Evolutionary conservation across 1,140 invertebrate genomes (phyloP).

Genomic region (Bicyclus anynana): DNA sequence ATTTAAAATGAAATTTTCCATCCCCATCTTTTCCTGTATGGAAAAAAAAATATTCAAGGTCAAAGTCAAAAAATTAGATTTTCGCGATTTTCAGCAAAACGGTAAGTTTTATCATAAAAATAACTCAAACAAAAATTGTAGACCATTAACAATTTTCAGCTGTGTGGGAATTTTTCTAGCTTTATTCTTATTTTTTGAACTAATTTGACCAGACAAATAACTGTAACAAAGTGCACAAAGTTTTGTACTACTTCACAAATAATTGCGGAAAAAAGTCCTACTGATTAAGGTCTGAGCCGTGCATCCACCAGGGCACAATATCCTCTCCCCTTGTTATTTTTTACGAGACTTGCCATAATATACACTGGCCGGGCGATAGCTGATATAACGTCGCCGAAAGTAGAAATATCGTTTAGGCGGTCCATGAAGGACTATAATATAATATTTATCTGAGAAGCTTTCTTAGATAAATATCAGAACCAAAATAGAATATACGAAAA

Average conservation of each 20-base stretch:
- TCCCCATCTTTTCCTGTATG: too few relatives aligned
- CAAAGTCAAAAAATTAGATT: too few relatives aligned
- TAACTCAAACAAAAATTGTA: too few relatives aligned
- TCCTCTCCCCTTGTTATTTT: constrained; percentile 23
- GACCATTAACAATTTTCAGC: too few relatives aligned
- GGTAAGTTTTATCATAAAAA: too few relatives aligned
- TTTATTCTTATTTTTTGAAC: too few relatives aligned
- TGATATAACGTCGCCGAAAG: constrained; percentile 1
- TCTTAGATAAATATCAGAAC: background rate
- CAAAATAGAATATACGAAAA: background rate
- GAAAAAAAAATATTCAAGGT: too few relatives aligned
- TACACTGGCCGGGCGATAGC: constrained; percentile 7
- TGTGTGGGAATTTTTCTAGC: too few relatives aligned
- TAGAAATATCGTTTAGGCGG: constrained; percentile 1
- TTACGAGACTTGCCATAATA: constrained; percentile 22
- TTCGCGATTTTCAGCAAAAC: too few relatives aligned
- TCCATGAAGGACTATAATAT: background rate
- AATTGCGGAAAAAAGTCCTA: constrained; percentile 15
- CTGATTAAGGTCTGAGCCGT: constrained; percentile 20
- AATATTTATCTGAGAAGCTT: background rate
- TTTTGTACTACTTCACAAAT: constrained; percentile 10
- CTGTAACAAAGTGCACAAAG: background rate
- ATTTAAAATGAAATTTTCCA: too few relatives aligned
- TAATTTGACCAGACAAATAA: too few relatives aligned
- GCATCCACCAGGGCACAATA: constrained; percentile 21